Conservation (phyloP, 2,797 vertebrate genomes). For the Myotis pilosus region DNA sequence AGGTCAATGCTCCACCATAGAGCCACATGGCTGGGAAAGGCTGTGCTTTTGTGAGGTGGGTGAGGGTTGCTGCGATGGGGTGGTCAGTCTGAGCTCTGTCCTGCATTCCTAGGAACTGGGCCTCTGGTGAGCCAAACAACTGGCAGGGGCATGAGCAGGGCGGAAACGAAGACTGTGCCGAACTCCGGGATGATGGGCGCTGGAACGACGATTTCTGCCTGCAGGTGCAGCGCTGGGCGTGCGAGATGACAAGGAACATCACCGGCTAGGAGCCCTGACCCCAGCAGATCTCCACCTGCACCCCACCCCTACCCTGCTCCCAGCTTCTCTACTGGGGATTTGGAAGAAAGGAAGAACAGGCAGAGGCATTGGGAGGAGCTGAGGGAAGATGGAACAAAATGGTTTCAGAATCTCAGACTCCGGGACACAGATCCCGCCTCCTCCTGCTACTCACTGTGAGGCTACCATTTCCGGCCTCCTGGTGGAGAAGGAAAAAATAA, state of each 20-base stretch:
- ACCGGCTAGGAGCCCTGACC: not conserved
- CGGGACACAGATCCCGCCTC: not conserved
- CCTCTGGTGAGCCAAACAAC: slow-evolving; percentile 77
- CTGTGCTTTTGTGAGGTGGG: not conserved
- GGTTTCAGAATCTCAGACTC: not conserved
- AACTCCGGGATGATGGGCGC: slow-evolving; percentile 66
- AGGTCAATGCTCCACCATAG: too few species aligned
- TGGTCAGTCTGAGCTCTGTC: not conserved
- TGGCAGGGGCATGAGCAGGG: slow-evolving; percentile 50
- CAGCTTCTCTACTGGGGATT: not conserved
- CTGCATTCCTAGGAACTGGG: slow-evolving; percentile 81
- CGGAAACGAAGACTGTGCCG: slow-evolving; percentile 81
- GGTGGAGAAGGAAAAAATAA: not conserved
- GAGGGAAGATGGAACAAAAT: not conserved
- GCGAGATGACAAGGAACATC: slow-evolving; percentile 75
- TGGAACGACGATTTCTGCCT: slow-evolving; percentile 86
- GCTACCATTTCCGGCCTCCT: not conserved
- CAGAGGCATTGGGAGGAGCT: not conserved
- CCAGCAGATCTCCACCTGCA: not conserved
- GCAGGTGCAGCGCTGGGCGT: slow-evolving; percentile 78
- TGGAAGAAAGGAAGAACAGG: not conserved
- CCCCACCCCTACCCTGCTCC: rapidly evolving
- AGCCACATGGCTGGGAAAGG: too few species aligned
- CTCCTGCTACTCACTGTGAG: not conserved
- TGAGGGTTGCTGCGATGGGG: not conserved